Percentiles rank a stretch among this genome's conserved stretches.
Evolutionary conservation across 2,888 invertebrate genomes (phyloP).

Genomic region (Scaptomyza reducta): DNA sequence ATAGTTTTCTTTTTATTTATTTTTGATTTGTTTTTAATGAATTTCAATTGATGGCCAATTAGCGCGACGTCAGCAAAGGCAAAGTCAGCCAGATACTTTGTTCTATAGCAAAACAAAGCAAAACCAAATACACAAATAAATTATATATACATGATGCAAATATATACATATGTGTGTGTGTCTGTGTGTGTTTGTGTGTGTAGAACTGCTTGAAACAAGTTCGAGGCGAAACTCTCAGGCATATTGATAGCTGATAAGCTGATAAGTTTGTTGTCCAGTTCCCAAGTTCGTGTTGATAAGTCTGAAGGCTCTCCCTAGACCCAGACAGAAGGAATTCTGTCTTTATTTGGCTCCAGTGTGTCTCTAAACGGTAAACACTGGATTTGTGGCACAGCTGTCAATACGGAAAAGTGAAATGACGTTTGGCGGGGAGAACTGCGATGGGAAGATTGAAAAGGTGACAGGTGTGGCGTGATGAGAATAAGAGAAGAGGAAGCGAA

Average conservation of each 20-base stretch:
- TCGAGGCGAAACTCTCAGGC: conserved; percentile 35
- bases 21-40: conserved; percentile 68
- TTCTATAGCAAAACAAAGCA: conserved; percentile 31
- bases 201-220: conserved; percentile 39
- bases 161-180: neutral
- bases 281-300: conserved; percentile 24
- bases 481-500: too few species aligned
- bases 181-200: neutral
- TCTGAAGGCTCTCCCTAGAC: conserved; percentile 11
- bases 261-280: conserved; percentile 24
- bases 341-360: conserved; percentile 6
- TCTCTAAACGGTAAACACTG: conserved; percentile 26
- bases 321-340: neutral
- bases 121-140: neutral
- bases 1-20: conserved; percentile 26
- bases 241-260: conserved; percentile 11
- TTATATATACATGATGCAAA: neutral
- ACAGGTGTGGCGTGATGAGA: neutral
- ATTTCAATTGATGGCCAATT: conserved; percentile 64
- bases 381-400: conserved; percentile 42
- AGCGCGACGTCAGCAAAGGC: conserved; percentile 49
- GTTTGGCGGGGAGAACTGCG: too few species aligned
- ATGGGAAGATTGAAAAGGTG: too few species aligned
- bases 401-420: conserved; percentile 19
- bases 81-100: neutral